A percentile compares a stretch with the other conserved stretches of the same genome.
Conservation (phyloP, 2,797 vertebrate species). For the Anabas testudineus region DNA sequence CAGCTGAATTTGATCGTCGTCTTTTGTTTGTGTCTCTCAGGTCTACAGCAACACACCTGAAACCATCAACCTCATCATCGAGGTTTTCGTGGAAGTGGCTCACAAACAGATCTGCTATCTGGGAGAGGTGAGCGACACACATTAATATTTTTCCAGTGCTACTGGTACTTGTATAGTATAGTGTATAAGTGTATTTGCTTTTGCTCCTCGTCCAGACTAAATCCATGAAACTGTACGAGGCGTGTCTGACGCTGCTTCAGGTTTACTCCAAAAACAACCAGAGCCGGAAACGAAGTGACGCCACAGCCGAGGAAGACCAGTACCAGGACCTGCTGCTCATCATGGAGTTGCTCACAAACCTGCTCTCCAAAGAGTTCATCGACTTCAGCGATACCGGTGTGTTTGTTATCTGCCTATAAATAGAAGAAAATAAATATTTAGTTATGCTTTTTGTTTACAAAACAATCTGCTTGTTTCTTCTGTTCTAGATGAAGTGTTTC, state of each 20-base stretch:
- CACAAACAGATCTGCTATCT: constrained; percentile 99
- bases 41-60: constrained; percentile 97
- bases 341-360: constrained; percentile 99
- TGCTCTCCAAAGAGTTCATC: constrained; percentile 98
- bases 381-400: constrained; percentile 99
- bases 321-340: constrained; percentile 99
- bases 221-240: constrained; percentile 98
- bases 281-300: constrained; percentile 92
- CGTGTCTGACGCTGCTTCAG: constrained; percentile 96
- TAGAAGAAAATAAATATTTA: not conserved
- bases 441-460: not conserved
- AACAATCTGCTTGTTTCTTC: not conserved
- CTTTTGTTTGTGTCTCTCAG: constrained; percentile 38
- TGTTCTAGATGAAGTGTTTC: constrained; percentile 93
- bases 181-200: not conserved
- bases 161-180: no score
- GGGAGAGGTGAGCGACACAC: constrained; percentile 90
- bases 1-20: not conserved
- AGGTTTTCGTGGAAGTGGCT: constrained; percentile 99
- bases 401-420: not conserved
- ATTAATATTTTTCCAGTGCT: no score
- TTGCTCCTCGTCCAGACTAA: constrained; percentile 84
- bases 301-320: constrained; percentile 96
- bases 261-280: constrained; percentile 99
- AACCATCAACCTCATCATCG: constrained; percentile 98